Conservation (phyloP, 2,888 invertebrate genomes). For the Rhabditoides inermis region DNA sequence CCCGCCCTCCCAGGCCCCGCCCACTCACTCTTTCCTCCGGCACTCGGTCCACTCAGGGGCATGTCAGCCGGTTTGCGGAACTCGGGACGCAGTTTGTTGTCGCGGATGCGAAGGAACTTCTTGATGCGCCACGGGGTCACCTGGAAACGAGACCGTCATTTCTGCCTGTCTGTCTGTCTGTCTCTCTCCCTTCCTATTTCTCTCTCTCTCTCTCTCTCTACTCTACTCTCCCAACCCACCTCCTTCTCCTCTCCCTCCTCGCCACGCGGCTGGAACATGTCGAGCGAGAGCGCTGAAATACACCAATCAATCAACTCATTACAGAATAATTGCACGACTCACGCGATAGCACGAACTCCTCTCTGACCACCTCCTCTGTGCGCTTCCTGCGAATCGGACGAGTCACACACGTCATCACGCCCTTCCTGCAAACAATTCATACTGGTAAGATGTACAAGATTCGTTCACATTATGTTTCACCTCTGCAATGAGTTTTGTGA, state of each 20-base stretch:
- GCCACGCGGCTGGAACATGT: constrained; percentile 75
- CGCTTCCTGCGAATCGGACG: constrained; percentile 46
- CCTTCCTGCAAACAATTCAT: too few relatives aligned
- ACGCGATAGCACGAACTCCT: constrained; percentile 85
- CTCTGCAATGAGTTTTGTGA: too few relatives aligned
- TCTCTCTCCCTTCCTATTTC: constrained; percentile 49
- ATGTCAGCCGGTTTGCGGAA: constrained; percentile 59
- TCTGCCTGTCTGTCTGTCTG: constrained; percentile 27
- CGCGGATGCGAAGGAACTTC: constrained; percentile 44
- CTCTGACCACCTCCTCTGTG: constrained; percentile 72
- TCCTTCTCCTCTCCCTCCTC: constrained; percentile 51
- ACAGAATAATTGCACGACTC: too few relatives aligned
- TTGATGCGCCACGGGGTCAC: constrained; percentile 43
- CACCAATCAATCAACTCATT: too few relatives aligned
- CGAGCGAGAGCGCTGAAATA: constrained; percentile 71
- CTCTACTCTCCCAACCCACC: constrained; percentile 45
- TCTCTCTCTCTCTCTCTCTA: too few relatives aligned
- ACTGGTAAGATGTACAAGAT: too few relatives aligned
- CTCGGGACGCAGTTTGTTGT: constrained; percentile 51
- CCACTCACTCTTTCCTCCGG: constrained; percentile 21
- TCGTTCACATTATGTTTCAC: too few relatives aligned
- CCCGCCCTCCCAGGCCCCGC: not conserved
- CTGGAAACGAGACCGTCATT: not conserved
- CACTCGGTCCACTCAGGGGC: constrained; percentile 59
- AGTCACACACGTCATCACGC: constrained; percentile 79